A percentile compares a stretch with the other conserved stretches of the same genome.
Conservation (phyloP, 1,140 invertebrate species). For the Euura lappo region DNA sequence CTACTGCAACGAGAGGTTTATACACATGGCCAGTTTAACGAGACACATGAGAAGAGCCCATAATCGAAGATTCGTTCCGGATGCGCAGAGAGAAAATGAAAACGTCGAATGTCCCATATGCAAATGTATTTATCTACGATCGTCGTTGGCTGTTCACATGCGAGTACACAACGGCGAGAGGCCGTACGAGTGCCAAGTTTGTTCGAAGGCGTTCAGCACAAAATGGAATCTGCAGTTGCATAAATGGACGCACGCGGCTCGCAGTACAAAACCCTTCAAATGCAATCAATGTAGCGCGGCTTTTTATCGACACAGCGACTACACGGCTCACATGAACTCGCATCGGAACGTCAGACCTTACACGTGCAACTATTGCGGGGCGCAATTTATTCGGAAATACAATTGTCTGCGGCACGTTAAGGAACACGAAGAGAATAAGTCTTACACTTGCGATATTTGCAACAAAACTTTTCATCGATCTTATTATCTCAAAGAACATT, state of each 20-base stretch:
- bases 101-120: constrained; percentile 83
- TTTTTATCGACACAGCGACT: constrained; percentile 80
- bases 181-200: constrained; percentile 80
- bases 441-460: constrained; percentile 87
- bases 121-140: constrained; percentile 77
- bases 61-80: constrained; percentile 75
- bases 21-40: constrained; percentile 81
- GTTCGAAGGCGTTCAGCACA: constrained; percentile 84
- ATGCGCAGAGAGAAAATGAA: constrained; percentile 65
- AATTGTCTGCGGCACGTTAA: constrained; percentile 90
- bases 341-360: constrained; percentile 82
- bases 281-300: constrained; percentile 83
- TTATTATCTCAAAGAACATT: constrained; percentile 87
- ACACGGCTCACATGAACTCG: constrained; percentile 83
- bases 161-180: constrained; percentile 76
- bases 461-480: constrained; percentile 85
- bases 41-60: constrained; percentile 83
- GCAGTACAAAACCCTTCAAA: constrained; percentile 84
- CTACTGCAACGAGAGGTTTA: constrained; percentile 83
- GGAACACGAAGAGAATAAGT: constrained; percentile 89
- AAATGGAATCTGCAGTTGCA: constrained; percentile 90
- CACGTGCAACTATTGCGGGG: constrained; percentile 92
- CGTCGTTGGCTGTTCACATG: constrained; percentile 82
- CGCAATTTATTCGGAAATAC: constrained; percentile 91
- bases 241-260: constrained; percentile 86